These are phyloP conservation scores for Tauraco erythrolophus DNA, from an alignment of 2,113 vertebrate genomes.

Conservation along the genomic window DNA sequence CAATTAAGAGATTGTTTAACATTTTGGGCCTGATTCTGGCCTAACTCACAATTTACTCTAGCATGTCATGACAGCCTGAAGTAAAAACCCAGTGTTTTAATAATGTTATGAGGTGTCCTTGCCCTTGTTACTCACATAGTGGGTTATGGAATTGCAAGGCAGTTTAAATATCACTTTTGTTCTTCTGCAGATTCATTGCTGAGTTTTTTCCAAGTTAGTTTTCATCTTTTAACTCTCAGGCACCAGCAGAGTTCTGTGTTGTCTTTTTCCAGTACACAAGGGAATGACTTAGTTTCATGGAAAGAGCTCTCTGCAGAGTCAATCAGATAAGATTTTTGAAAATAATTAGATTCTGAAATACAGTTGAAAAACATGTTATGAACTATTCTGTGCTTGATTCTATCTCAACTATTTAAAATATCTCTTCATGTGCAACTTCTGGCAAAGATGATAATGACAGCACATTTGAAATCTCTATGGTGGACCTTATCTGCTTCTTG, in stretches of 20 bases:
- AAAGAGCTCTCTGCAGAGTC: not conserved
- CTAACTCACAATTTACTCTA: not conserved
- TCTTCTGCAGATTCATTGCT: not conserved
- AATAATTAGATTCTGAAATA: not conserved
- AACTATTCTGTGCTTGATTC: not conserved
- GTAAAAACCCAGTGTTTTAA: not conserved
- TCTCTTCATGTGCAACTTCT: not conserved
- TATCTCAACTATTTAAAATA: not conserved
- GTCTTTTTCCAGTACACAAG: not conserved
- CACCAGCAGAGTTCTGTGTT: not conserved
- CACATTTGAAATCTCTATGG: not conserved
- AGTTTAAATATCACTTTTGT: not conserved
- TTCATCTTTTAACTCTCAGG: not conserved
- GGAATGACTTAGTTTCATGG: not conserved
- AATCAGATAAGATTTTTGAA: not conserved
- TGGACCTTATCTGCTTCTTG: not conserved
- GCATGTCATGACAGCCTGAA: not conserved
- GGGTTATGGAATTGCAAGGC: not conserved
- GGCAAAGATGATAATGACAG: not conserved
- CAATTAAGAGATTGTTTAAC: not conserved
- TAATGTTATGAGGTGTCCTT: not conserved
- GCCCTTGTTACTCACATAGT: not conserved
- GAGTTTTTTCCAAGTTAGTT: not conserved
- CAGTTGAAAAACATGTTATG: not conserved
- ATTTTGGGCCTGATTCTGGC: not conserved